A percentile compares a stretch with the other conserved stretches of the same genome.
These are phyloP conservation scores for Nicator chloris DNA, from an alignment of 2,113 vertebrate genomes.

Conservation along the genomic window DNA sequence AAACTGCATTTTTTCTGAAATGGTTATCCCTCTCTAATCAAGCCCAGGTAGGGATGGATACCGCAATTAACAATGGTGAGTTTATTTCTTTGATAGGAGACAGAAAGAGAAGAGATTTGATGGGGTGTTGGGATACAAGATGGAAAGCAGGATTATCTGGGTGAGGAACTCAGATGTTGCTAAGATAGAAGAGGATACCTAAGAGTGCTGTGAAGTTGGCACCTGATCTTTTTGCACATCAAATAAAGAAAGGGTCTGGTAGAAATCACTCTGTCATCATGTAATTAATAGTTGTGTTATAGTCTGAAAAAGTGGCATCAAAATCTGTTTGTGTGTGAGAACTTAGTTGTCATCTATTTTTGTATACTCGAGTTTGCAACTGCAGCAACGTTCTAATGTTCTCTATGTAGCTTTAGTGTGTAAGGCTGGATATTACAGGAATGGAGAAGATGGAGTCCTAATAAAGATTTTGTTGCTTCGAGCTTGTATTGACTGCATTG, in stretches of 20 bases:
- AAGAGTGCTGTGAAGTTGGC: not conserved
- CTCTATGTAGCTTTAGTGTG: not conserved
- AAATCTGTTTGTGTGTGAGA: not conserved
- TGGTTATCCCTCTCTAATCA: not conserved
- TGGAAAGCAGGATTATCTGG: not conserved
- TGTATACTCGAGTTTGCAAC: not conserved
- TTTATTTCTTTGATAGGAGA: not conserved
- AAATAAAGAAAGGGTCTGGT: not conserved
- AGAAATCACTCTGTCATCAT: not conserved
- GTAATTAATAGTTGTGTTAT: not conserved
- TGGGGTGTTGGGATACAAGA: not conserved
- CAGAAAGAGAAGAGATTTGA: not conserved
- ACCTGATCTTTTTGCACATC: not conserved
- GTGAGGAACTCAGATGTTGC: not conserved
- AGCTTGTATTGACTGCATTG: not conserved
- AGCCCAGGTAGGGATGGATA: not conserved
- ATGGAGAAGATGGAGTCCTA: not conserved
- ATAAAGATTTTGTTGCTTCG: not conserved
- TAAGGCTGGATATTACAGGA: not conserved
- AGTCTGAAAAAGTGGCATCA: not conserved
- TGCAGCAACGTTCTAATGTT: not conserved
- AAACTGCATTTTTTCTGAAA: not conserved
- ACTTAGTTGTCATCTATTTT: not conserved
- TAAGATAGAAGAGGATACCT: not conserved
- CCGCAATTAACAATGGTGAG: not conserved